Percentiles rank a stretch among this genome's conserved stretches.
phyloP scores from a whole-genome alignment of 2,113 vertebrate species.

The Brachyhypopomus gauderio region DNA sequence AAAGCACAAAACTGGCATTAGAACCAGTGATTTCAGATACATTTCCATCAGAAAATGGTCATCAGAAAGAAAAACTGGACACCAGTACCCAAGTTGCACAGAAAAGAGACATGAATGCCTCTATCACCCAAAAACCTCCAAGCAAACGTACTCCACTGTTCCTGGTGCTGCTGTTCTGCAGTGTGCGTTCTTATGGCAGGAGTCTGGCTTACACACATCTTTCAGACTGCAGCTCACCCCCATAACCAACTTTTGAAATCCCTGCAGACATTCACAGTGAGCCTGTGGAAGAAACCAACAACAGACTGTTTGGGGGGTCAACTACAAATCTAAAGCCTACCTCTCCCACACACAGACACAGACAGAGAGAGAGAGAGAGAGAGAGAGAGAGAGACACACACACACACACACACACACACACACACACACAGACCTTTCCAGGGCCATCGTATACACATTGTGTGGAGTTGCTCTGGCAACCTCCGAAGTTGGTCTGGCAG shows the following conservation, averaged over 20 bases:
- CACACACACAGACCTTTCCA: conserved; percentile 78
- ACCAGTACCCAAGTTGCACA: too few species aligned
- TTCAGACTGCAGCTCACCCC: conserved; percentile 77
- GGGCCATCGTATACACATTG: conserved; percentile 84
- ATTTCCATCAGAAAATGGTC: too few species aligned
- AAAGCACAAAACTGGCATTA: too few species aligned
- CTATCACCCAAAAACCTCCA: background rate
- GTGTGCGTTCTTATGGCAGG: conserved; percentile 82
- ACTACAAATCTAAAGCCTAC: background rate
- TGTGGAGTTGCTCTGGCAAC: conserved; percentile 74
- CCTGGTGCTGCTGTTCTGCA: conserved; percentile 78
- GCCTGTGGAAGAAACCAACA: conserved; percentile 70
- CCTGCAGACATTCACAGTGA: conserved; percentile 88
- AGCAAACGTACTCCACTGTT: conserved; percentile 74
- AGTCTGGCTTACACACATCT: conserved; percentile 76
- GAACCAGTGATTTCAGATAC: too few species aligned
- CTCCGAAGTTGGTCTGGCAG: conserved; percentile 78
- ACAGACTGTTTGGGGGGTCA: background rate
- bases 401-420: conserved; percentile 7
- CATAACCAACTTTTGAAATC: conserved; percentile 71
- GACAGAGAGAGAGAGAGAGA: background rate
- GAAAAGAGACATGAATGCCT: background rate
- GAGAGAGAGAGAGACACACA: background rate
- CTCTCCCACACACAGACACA: background rate
- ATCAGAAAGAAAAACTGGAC: too few species aligned